phyloP scores from a whole-genome alignment of 2,113 vertebrate species.

The Lophochroa leadbeateri region DNA sequence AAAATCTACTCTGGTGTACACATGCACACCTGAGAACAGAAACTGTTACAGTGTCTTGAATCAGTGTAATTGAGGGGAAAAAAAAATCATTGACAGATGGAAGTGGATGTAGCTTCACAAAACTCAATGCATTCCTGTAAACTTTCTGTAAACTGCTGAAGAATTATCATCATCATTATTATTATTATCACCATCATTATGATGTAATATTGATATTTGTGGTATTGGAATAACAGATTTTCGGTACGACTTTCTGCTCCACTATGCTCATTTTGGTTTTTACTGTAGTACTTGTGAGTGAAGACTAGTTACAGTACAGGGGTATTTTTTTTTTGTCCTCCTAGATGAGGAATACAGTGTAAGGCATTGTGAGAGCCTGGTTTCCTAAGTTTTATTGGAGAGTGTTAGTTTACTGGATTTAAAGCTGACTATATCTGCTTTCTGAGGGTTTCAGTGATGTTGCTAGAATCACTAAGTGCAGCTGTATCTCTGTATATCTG shows the following conservation, averaged over 20 bases:
- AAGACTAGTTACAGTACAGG: background rate
- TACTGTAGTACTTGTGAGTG: background rate
- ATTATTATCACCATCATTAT: background rate
- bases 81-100: background rate
- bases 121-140: background rate
- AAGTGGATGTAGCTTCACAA: background rate
- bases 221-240: background rate
- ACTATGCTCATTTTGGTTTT: background rate
- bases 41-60: background rate
- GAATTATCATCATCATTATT: background rate
- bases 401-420: background rate
- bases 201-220: background rate
- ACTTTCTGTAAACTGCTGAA: background rate
- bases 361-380: background rate
- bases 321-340: background rate
- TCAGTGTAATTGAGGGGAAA: background rate
- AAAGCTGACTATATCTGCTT: background rate
- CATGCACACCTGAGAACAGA: background rate
- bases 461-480: too few species aligned
- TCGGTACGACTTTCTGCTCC: background rate
- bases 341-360: fast-evolving
- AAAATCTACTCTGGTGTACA: background rate
- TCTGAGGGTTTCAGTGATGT: background rate
- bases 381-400: background rate
- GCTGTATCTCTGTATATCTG: background rate